These are phyloP conservation scores for Andinoacara biseriatus DNA, from an alignment of 2,113 vertebrate species.

Conservation along the genomic window DNA sequence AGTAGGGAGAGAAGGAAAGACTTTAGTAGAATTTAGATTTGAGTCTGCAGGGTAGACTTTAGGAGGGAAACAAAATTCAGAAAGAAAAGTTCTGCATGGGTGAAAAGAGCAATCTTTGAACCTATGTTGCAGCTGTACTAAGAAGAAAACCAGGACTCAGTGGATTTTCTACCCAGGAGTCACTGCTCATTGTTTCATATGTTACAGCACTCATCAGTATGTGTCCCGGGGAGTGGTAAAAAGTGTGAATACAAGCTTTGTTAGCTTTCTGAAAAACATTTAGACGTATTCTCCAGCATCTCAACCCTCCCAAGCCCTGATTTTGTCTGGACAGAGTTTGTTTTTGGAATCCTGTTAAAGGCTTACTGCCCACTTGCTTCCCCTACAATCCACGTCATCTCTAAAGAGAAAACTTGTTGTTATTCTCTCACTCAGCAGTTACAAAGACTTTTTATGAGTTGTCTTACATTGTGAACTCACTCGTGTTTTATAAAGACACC, in stretches of 20 bases:
- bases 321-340: not conserved
- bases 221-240: not conserved
- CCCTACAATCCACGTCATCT: not conserved
- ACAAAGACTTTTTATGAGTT: slow-evolving; percentile 4
- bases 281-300: not conserved
- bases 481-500: not conserved
- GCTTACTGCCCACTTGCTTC: not conserved
- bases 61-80: slow-evolving; percentile 27
- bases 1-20: slow-evolving; percentile 20
- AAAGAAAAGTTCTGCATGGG: slow-evolving; percentile 30
- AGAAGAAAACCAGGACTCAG: slow-evolving; percentile 7
- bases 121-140: not conserved
- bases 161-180: not conserved
- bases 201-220: not conserved
- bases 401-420: not conserved
- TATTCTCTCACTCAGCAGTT: not conserved
- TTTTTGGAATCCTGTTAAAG: not conserved
- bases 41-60: slow-evolving; percentile 7
- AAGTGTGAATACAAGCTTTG: not conserved
- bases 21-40: not conserved
- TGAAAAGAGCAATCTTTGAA: not conserved
- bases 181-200: not conserved
- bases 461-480: not conserved
- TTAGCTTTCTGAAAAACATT: slow-evolving; percentile 1
- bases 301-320: not conserved